Evolutionary conservation across 2,888 invertebrate species (phyloP).

Genomic region (Cheilosia vulpina): DNA sequence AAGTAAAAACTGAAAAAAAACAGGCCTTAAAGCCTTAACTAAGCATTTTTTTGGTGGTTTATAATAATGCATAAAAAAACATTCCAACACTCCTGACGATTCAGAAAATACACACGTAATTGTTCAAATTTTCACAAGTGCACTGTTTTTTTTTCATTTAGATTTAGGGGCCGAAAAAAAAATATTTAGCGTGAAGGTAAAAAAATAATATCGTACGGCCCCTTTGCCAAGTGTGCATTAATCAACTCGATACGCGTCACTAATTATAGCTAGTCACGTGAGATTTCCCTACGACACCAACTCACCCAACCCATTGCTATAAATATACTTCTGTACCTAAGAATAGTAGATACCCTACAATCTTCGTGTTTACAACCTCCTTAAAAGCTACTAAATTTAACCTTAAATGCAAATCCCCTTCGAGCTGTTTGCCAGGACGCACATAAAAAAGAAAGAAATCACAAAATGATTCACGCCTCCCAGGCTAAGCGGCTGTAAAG

Average conservation of each 20-base stretch:
- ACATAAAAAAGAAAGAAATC: background rate
- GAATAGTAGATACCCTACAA: background rate
- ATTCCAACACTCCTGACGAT: too few relatives aligned
- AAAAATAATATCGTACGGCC: too few relatives aligned
- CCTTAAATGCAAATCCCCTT: constrained; percentile 30
- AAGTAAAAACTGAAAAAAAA: too few relatives aligned
- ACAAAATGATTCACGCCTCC: constrained; percentile 43
- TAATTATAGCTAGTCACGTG: background rate
- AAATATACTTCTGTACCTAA: background rate
- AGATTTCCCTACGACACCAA: background rate
- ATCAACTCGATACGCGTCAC: background rate
- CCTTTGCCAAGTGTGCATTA: background rate
- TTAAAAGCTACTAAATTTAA: constrained; percentile 47
- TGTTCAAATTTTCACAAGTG: too few relatives aligned
- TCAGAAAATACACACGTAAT: too few relatives aligned
- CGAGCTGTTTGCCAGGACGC: constrained; percentile 1
- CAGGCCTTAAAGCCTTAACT: too few relatives aligned
- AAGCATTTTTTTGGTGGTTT: too few relatives aligned
- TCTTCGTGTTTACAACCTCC: constrained; percentile 62
- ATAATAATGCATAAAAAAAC: too few relatives aligned
- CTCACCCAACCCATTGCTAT: too few relatives aligned
- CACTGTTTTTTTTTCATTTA: too few relatives aligned
- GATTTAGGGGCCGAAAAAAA: too few relatives aligned
- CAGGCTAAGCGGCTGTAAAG: constrained; percentile 59
- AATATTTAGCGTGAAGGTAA: too few relatives aligned